Percentiles rank a stretch among this genome's conserved stretches.
Evolutionary conservation across 2,888 invertebrate species (phyloP).

Genomic region (Leucoma salicis): DNA sequence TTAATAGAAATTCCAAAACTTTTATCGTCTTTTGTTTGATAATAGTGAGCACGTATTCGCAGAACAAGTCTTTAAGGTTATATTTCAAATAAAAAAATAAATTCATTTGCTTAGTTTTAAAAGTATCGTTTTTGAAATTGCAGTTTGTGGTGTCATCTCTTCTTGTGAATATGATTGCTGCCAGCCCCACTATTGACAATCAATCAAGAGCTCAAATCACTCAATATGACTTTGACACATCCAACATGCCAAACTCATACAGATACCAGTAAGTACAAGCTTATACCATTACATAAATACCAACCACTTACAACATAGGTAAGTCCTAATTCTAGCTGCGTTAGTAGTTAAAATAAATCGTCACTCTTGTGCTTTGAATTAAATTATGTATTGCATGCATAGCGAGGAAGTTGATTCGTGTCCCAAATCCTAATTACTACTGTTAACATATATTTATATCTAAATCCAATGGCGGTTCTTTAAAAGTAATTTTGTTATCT

Average conservation of each 20-base stretch:
- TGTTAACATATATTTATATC: too few relatives aligned
- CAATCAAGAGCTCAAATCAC: conserved; percentile 55
- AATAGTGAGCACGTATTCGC: not conserved
- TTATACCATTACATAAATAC: not conserved
- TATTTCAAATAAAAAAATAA: conserved; percentile 12
- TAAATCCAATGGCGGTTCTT: too few relatives aligned
- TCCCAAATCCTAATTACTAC: not conserved
- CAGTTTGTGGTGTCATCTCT: conserved; percentile 50
- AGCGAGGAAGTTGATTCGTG: not conserved
- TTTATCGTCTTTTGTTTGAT: not conserved
- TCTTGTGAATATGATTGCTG: conserved; percentile 40
- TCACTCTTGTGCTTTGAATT: not conserved
- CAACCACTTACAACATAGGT: not conserved
- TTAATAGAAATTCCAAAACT: not conserved
- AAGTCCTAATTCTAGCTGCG: not conserved
- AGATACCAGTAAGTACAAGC: conserved; percentile 64
- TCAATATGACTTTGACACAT: conserved; percentile 59
- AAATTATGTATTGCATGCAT: not conserved
- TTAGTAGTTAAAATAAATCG: not conserved
- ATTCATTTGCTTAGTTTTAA: conserved; percentile 1
- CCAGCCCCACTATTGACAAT: conserved; percentile 47
- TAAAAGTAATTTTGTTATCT: too few relatives aligned
- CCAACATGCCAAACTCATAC: conserved; percentile 69
- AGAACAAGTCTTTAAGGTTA: not conserved
- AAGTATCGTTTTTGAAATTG: conserved; percentile 31